Evolutionary conservation across 2,113 vertebrate species (phyloP).

Genomic region (Gorsachius goisagi): DNA sequence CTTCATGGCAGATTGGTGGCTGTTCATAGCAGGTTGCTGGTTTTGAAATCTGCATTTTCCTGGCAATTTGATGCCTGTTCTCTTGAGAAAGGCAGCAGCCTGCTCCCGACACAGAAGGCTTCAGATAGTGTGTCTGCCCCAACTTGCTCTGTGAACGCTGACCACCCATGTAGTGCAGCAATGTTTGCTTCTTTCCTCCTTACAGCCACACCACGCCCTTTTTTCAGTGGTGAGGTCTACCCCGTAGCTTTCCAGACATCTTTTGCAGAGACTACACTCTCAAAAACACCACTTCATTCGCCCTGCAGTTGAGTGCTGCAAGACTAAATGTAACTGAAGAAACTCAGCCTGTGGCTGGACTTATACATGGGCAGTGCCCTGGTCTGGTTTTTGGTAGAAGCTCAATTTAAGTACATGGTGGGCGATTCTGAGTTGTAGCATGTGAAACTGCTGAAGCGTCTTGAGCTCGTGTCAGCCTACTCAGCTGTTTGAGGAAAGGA

Average conservation of each 20-base stretch:
- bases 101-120: fast-evolving
- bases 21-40: not conserved
- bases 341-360: not conserved
- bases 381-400: not conserved
- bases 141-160: not conserved
- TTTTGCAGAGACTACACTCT: not conserved
- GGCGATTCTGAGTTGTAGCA: not conserved
- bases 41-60: not conserved
- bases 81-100: not conserved
- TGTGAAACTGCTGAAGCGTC: not conserved
- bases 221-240: not conserved
- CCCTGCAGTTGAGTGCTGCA: not conserved
- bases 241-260: fast-evolving
- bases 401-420: not conserved
- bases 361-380: too few relatives aligned
- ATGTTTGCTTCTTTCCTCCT: not conserved
- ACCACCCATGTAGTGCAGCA: fast-evolving
- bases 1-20: not conserved
- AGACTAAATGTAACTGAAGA: not conserved
- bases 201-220: too few relatives aligned
- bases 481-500: not conserved
- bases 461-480: not conserved
- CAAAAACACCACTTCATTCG: not conserved
- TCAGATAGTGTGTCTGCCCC: not conserved
- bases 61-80: not conserved